Evolutionary conservation across 1,140 invertebrate species (phyloP).

Genomic region (Papilio machaon): DNA sequence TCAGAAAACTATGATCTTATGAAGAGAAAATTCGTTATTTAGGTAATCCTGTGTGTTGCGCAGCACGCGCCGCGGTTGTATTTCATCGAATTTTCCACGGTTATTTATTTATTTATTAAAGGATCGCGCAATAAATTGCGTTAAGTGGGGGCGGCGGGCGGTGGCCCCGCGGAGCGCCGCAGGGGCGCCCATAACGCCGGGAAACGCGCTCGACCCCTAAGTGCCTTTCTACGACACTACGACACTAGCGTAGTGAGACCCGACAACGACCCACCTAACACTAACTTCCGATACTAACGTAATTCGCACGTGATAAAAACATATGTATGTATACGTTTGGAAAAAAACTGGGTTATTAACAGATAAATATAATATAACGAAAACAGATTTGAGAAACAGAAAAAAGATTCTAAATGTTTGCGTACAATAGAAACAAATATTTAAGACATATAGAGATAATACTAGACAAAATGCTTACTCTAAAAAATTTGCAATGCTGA

Average conservation of each 20-base stretch:
- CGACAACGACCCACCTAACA: constrained; percentile 62
- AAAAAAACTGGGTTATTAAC: too few species aligned
- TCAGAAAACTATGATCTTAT: constrained; percentile 32
- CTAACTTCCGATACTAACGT: constrained; percentile 51
- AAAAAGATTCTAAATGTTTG: too few species aligned
- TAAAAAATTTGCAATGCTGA: too few species aligned
- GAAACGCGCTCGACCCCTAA: constrained; percentile 72
- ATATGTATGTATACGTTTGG: background rate
- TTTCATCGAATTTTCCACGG: constrained; percentile 79
- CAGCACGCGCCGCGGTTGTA: constrained; percentile 58
- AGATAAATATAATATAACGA: too few species aligned
- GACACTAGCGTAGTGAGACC: constrained; percentile 48
- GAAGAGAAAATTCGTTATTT: constrained; percentile 35
- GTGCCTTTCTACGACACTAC: constrained; percentile 71
- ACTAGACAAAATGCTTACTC: too few species aligned
- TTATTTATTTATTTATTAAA: constrained; percentile 81
- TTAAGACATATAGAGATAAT: too few species aligned
- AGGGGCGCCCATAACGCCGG: constrained; percentile 73
- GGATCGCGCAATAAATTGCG: constrained; percentile 77
- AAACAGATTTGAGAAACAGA: too few species aligned
- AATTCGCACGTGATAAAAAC: constrained; percentile 44
- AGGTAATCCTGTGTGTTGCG: constrained; percentile 18
- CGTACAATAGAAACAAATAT: too few species aligned
- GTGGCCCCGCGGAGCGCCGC: constrained; percentile 67
- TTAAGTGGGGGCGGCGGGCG: constrained; percentile 76